Conservation (phyloP, 1,140 invertebrate species). For the Triops cancriformis region DNA sequence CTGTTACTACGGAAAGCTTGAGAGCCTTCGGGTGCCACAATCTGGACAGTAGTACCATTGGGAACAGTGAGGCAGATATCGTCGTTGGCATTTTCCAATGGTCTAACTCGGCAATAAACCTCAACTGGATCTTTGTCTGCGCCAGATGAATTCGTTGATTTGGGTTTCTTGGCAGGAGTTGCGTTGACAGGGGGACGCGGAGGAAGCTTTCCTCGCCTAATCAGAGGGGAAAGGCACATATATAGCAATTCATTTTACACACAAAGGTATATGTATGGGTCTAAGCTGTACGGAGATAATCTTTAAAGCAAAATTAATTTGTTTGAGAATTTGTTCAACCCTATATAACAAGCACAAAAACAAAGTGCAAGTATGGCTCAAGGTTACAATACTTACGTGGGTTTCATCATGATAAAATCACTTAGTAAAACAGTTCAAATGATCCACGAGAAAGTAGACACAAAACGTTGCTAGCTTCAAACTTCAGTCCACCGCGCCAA, state of each 20-base stretch:
- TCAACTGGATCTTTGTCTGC: conserved; percentile 55
- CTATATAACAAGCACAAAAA: not conserved
- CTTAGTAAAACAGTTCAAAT: not conserved
- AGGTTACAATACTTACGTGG: not conserved
- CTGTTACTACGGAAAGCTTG: conserved; percentile 50
- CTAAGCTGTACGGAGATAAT: no score
- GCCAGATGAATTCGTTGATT: not conserved
- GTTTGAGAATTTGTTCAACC: no score
- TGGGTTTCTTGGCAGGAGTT: not conserved
- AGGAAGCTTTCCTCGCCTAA: not conserved
- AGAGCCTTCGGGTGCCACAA: conserved; percentile 57
- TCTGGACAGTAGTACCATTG: conserved; percentile 55
- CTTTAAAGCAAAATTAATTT: no score
- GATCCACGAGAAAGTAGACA: not conserved
- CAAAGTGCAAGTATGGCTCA: not conserved
- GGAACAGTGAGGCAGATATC: conserved; percentile 61
- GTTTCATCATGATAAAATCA: not conserved
- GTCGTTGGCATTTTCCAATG: conserved; percentile 56
- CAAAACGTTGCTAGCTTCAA: not conserved
- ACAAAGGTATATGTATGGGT: no score
- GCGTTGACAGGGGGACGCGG: not conserved
- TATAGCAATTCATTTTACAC: no score
- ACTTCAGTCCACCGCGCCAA: not conserved
- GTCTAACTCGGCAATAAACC: conserved; percentile 74
- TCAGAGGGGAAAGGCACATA: no score